Base-by-base conservation (phyloP, 37 sponge, comb jelly and placozoan genomes). In the Agelas oroides region DNA sequence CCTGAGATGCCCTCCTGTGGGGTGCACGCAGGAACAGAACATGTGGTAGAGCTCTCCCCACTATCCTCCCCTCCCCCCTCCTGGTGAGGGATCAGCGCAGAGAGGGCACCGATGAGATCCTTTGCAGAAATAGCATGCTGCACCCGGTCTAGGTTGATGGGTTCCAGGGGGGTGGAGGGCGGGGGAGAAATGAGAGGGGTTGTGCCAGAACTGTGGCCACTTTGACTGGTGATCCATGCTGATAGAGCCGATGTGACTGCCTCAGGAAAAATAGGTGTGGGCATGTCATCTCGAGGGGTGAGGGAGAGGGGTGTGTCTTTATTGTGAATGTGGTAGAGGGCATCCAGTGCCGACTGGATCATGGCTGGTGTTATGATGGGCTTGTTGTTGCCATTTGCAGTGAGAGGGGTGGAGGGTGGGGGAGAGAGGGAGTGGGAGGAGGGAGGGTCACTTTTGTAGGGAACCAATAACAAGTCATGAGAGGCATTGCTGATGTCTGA, bases 131-230 rank as follows among this genome's bases (percentile, higher is more conserved):
- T 76, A 20, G 76, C 67, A 16, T 74, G 75, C 34, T 75, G 64
- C 13, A 36, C 8, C 17, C 23, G 1, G 20, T 70, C 53, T 12
- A 33, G 53, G 14, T n/a, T 31, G 16, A 12, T 34, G 52, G 16
- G 46, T 14, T 68, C 78, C 24, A 69, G 60, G 16, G 89, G 89
- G 73, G 89, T 88, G 35, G 89, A 82, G 38, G 89, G 89, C 5
- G 89, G 89, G 15, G 89, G 76, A 52, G 59, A 25, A 11, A 85
- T 0, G 1, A 72, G 75, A 13, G 86, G 77, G 16, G 86, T 85
- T 0, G 46, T 64, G n/a, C 58, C 58, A 38, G 41, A 14, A 28
- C 5, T 38, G 36, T 21, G 31, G 12, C 14, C 19, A n/a, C 58
- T 65, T 41, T 85, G 70, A 2, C 34, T 27, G 55, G 21, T 76